These are phyloP conservation scores for Prosopocoilus inquinatus DNA, from an alignment of 2,888 invertebrate genomes.

Conservation along the genomic window DNA sequence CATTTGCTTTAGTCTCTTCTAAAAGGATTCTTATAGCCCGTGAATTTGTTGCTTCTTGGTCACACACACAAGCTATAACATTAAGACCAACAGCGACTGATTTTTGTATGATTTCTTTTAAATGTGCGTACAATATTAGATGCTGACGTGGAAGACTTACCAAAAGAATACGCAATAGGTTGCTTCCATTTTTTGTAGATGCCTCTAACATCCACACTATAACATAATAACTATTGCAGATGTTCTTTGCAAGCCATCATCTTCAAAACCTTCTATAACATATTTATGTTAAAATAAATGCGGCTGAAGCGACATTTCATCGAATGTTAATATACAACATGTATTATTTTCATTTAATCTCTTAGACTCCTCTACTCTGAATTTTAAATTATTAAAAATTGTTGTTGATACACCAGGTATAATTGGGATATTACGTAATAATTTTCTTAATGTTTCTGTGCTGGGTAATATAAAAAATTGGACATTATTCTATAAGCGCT, in stretches of 20 bases:
- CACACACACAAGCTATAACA: slow-evolving; percentile 27
- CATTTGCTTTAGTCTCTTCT: slow-evolving; percentile 3
- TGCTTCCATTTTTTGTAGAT: neutral
- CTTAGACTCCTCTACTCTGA: too few species aligned
- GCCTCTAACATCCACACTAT: neutral
- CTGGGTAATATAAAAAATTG: neutral
- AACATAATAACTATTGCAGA: neutral
- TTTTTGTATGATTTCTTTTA: neutral
- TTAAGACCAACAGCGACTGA: slow-evolving; percentile 19
- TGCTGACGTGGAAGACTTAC: too few species aligned
- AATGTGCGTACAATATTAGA: too few species aligned
- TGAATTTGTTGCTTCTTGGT: slow-evolving; percentile 25
- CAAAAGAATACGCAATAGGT: neutral
- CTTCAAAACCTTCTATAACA: neutral
- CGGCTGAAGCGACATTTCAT: neutral
- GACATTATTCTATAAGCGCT: neutral
- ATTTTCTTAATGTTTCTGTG: neutral
- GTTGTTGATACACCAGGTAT: neutral
- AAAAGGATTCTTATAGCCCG: slow-evolving; percentile 18
- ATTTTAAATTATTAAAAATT: neutral
- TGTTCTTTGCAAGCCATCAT: neutral
- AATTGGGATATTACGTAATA: neutral
- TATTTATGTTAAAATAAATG: neutral
- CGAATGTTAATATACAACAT: neutral
- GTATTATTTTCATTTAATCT: too few species aligned